Evolutionary conservation across 2,888 invertebrate genomes (phyloP), one percentile per base, ranked within the genome.

Genomic region (Alcis repandata): DNA sequence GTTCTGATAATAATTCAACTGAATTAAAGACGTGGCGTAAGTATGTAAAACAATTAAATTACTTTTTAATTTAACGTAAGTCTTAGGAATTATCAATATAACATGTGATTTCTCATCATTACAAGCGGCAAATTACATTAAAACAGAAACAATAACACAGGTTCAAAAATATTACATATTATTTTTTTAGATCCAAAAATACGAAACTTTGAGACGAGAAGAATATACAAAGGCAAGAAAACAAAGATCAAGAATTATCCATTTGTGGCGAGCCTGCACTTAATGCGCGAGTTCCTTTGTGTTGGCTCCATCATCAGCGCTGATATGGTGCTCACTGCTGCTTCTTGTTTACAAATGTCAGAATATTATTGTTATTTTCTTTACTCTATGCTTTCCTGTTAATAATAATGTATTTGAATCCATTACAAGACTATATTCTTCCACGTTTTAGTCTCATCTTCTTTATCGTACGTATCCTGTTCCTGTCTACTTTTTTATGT

Each of bases 331-430:
- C 72, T 88, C 60, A 82, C 84, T 0, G 80, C 85, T 1, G 86
- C 84, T 1, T 83, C 86, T 0, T 87, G 86, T 51, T 68, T 88
- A 13, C 78, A 82, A 54, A 43, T 71, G 87, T 86, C 70, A 80
- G 77, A 40, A 15, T 11, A 40, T 19, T 15, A 27, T 27, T 27
- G 3, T 27, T n/a, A n/a, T 27, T 27, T 27, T 6, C 27, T 27
- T 27, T 4, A 27, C 6, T 27, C 2, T 27, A 2, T 27, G 27
- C 27, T 27, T 27, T 27, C 27, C 6, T 2, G 2, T 27, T 27
- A 27, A 27, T n/a, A n/a, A n/a, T n/a, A n/a, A n/a, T n/a, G n/a
- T n/a, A n/a, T n/a, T n/a, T n/a, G n/a, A n/a, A n/a, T n/a, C n/a
- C n/a, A n/a, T n/a, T n/a, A n/a, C n/a, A n/a, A n/a, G n/a, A n/a